Base-by-base conservation (phyloP, 2,113 vertebrate genomes). In the Microtus richardsoni region DNA sequence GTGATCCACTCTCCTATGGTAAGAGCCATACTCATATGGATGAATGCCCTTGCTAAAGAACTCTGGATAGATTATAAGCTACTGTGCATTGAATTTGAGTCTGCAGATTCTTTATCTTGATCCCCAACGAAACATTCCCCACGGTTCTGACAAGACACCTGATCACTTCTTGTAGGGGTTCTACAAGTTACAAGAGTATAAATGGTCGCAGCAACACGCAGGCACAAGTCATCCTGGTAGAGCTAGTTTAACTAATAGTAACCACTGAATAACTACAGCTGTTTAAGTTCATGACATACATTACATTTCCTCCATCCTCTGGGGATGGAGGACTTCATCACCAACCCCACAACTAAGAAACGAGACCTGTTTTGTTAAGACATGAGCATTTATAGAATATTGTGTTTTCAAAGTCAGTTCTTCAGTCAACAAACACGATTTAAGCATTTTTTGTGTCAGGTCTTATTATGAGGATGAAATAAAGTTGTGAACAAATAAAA, bases 341-440 rank as follows among this genome's bases (percentile, higher is more conserved):
- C 28, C 14, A 89, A 41, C 2, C 28, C 39, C 66, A 87, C 62
- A 44, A 64, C n/a, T 54, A 62, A 66, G n/a, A 95, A 85, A 71
- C 41, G 47, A 75, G 74, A 82, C 33, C 14, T 39, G 41, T 44
- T 93, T 93, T 89, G 58, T 83, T 86, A 88, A 66, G 90, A 89
- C 30, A 89, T 52, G n/a, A 75, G 30, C 80, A 93, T 86, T 92
- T 80, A 94, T 1, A 93, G 73, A 87, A 66, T 66, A 44, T 1
- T 77, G 70, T 82, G 28, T 39, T 75, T 71, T 74, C 77, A 66
- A 91, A 94, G 30, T 80, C 75, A 88, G 30, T 71, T 94, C 30
- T n/a, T 64, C 7, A 17, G 3, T 64, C 41, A 78, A n/a, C 21
- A 89, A 64, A 60, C 16, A 30, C 21, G n/a, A 14, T 41, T 54